These are phyloP conservation scores for Bombus polaris DNA, from an alignment of 1,140 invertebrate species.

Conservation along the genomic window DNA sequence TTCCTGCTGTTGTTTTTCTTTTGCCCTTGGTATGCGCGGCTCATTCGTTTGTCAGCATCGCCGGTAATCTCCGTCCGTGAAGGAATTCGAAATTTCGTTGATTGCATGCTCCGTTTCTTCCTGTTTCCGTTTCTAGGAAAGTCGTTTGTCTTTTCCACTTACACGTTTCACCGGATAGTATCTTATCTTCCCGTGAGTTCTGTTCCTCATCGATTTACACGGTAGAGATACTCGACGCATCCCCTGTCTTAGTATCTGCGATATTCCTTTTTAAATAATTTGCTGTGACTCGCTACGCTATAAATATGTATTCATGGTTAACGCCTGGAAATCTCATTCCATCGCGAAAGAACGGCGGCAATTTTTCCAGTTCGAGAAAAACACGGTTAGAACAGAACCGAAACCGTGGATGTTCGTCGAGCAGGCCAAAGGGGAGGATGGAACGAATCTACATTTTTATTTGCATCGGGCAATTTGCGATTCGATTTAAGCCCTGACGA, in stretches of 20 bases:
- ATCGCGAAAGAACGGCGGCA: constrained; percentile 12
- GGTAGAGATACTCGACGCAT: background rate
- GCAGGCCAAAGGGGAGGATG: background rate
- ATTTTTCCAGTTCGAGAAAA: constrained; percentile 47
- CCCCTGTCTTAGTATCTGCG: too few species aligned
- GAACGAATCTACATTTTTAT: constrained; percentile 72
- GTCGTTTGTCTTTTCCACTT: background rate
- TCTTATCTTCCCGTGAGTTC: background rate
- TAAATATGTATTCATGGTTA: background rate
- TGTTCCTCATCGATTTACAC: background rate
- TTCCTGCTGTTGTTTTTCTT: background rate
- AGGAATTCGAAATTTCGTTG: constrained; percentile 33
- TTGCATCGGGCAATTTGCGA: constrained; percentile 71
- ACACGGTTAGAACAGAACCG: constrained; percentile 4
- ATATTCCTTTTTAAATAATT: background rate
- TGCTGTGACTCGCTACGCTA: background rate
- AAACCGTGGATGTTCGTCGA: background rate
- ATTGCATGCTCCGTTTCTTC: constrained; percentile 19
- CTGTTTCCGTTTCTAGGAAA: background rate
- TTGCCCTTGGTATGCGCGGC: background rate
- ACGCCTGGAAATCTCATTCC: background rate
- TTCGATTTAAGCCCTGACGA: constrained; percentile 69
- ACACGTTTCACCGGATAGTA: background rate
- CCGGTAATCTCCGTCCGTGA: background rate
- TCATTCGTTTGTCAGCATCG: constrained; percentile 24